These are phyloP conservation scores for Aleiodes sp. DNA, from an alignment of 1,140 invertebrate species.

Conservation along the genomic window DNA sequence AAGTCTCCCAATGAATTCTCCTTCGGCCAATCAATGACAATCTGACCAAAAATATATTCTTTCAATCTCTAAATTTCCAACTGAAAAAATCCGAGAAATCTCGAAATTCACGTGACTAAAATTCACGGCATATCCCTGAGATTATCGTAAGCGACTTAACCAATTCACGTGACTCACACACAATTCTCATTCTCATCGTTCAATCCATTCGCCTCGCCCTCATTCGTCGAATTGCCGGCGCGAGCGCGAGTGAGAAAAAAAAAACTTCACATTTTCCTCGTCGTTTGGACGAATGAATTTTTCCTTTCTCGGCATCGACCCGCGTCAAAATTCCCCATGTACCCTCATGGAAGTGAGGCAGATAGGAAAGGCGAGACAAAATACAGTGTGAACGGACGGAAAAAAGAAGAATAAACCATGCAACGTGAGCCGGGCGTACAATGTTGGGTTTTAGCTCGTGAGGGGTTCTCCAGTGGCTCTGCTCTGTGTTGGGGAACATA, in stretches of 20 bases:
- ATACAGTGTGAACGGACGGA: not conserved
- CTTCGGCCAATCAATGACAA: too few species aligned
- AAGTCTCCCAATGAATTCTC: too few species aligned
- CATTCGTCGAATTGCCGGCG: not conserved
- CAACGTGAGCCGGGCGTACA: constrained; percentile 39
- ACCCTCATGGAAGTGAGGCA: not conserved
- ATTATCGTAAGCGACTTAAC: not conserved
- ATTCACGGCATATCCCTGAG: not conserved
- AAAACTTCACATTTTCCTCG: too few species aligned
- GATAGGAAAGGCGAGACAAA: not conserved
- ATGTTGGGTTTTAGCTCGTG: constrained; percentile 38
- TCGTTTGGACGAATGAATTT: too few species aligned
- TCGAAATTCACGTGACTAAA: too few species aligned
- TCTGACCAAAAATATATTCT: too few species aligned
- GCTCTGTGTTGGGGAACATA: not conserved
- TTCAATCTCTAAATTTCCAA: too few species aligned
- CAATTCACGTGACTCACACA: not conserved
- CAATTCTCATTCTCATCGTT: not conserved
- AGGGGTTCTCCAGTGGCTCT: constrained; percentile 23
- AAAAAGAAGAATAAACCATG: constrained; percentile 29
- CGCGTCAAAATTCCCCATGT: constrained; percentile 4
- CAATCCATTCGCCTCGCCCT: constrained; percentile 7
- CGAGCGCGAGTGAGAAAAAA: too few species aligned
- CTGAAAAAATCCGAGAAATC: too few species aligned
- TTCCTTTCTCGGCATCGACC: constrained; percentile 15